Base-by-base conservation (phyloP, 2,113 vertebrate genomes). In the Serinus canaria region DNA sequence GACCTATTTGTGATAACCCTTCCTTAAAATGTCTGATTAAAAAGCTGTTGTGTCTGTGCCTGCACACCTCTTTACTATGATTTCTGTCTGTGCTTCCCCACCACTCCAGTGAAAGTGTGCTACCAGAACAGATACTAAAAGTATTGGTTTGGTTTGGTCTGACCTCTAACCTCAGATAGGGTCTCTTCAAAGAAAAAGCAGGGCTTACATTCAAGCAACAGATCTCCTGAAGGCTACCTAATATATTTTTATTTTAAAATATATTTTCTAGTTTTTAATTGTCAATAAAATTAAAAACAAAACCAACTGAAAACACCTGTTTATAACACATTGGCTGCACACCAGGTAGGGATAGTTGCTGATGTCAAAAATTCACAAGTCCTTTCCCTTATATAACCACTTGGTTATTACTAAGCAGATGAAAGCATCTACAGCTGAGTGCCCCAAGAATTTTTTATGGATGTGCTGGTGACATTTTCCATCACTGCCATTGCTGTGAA, bases 271-370 rank as follows among this genome's bases (percentile, higher is more conserved):
- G 0, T 10, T 87, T 88, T 43, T 19, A n/a, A 16, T 63, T 37
- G 35, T 46, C 17, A 27, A 9, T 55, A n/a, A 73, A 67, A 43
- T 27, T 49, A 17, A 17, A 59, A 74, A 52, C 20, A 9, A 18
- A 55, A 58, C 56, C 56, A 17, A 46, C 24, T 27, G 30, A 37
- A 76, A 73, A 31, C 10, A 37, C 15, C 55, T 24, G 35, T 56
- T 28, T 44, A 15, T n/a, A 41, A 53, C 73, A 69, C 8, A 1
- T 23, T 78, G 0, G 0, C 15, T 78, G 28, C n/a, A 37, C 4
- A 3, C 20, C 19, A 56, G 33, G 33, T 17, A 39, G 60, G 33
- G 24, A 33, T 28, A 37, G 10, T 11, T 73, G 15, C 50, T 21
- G 24, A 5, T 0, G 0, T 16, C 55, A 72, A 22, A 24, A 43